A percentile compares a stretch with the other conserved stretches of the same genome.
These are phyloP conservation scores for Alviniconcha strummeri DNA, from an alignment of 2,888 invertebrate species.

Conservation along the genomic window DNA sequence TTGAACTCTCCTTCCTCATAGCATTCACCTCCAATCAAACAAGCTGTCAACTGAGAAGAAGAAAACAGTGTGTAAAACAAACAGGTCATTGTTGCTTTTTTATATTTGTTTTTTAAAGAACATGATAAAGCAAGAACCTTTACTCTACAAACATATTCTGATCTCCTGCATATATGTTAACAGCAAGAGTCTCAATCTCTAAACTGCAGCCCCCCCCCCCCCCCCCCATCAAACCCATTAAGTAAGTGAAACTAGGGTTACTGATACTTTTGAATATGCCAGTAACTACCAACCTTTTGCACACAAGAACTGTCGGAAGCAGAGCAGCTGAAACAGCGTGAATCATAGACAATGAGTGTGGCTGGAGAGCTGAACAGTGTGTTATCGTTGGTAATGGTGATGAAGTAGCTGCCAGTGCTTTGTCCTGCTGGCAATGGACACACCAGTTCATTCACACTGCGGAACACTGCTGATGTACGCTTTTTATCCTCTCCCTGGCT, in stretches of 20 bases:
- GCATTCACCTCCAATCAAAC: constrained; percentile 48
- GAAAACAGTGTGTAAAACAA: background rate
- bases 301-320: constrained; percentile 42
- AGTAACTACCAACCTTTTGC: constrained; percentile 43
- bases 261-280: too few species aligned
- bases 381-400: constrained; percentile 41
- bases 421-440: constrained; percentile 42
- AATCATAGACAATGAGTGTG: constrained; percentile 48
- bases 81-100: too few species aligned
- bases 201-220: too few species aligned
- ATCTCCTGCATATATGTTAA: too few species aligned
- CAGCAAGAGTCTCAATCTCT: too few species aligned
- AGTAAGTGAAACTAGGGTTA: too few species aligned
- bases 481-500: constrained; percentile 4
- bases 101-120: too few species aligned
- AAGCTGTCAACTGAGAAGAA: constrained; percentile 44
- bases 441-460: constrained; percentile 49
- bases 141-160: too few species aligned
- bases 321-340: constrained; percentile 44
- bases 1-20: constrained; percentile 54
- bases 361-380: constrained; percentile 35
- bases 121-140: too few species aligned
- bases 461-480: constrained; percentile 37
- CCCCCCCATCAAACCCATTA: too few species aligned
- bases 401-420: constrained; percentile 38